Evolutionary conservation across 2,797 vertebrate species (phyloP).

Genomic region (Characodon lateralis): DNA sequence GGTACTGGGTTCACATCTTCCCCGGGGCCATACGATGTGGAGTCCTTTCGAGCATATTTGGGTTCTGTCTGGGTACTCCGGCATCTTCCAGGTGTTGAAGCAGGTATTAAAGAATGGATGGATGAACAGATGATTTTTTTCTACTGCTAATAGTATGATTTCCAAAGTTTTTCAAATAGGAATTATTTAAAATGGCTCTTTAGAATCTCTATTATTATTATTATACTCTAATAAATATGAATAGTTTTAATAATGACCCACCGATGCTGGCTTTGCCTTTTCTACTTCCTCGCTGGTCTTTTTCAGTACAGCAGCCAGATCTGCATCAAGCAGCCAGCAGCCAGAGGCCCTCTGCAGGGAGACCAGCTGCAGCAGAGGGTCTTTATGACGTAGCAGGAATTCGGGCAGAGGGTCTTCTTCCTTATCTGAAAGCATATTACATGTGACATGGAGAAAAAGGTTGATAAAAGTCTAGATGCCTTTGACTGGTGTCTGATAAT

Average conservation of each 20-base stretch:
- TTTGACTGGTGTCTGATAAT: neutral
- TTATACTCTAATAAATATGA: no score
- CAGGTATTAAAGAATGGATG: neutral
- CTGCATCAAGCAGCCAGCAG: neutral
- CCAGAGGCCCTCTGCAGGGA: constrained; percentile 8
- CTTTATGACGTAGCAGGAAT: neutral
- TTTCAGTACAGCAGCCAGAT: constrained; percentile 6
- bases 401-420: neutral
- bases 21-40: neutral
- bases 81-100: neutral
- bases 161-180: neutral
- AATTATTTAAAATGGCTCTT: neutral
- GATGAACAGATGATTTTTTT: neutral
- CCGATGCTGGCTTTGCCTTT: neutral
- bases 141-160: neutral
- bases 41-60: neutral
- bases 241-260: neutral
- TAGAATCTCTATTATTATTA: neutral
- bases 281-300: neutral
- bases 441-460: neutral
- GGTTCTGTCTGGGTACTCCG: neutral
- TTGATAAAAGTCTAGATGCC: neutral
- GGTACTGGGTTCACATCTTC: neutral
- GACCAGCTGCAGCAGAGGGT: constrained; percentile 6
- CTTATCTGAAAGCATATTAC: neutral